Evolutionary conservation across 2,888 invertebrate species (phyloP).

Genomic region (Petrophora chlorosata): DNA sequence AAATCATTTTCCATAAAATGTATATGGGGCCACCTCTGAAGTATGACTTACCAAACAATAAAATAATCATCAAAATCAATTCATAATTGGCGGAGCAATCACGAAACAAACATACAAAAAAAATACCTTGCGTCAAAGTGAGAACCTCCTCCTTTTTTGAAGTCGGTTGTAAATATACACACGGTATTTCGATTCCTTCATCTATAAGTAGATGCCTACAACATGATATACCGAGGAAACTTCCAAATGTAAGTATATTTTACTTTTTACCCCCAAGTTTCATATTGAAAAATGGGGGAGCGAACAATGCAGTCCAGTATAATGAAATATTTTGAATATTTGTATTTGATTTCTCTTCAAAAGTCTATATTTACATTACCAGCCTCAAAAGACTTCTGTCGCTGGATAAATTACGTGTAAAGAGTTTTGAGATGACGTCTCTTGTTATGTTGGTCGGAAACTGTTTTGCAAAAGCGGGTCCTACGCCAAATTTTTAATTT

Average conservation of each 20-base stretch:
- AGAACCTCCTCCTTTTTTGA: too few species aligned
- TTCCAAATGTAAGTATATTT: constrained; percentile 5
- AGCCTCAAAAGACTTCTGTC: constrained; percentile 40
- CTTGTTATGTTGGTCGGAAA: constrained; percentile 42
- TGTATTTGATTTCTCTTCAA: constrained; percentile 67
- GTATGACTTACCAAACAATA: too few species aligned
- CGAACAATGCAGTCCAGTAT: constrained; percentile 57
- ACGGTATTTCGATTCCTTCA: too few species aligned
- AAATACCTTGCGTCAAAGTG: too few species aligned
- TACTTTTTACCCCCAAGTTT: constrained; percentile 40
- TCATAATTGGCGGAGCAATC: too few species aligned
- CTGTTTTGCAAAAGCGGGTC: constrained; percentile 21
- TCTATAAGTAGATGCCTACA: too few species aligned
- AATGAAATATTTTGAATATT: constrained; percentile 80
- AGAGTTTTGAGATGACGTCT: constrained; percentile 17
- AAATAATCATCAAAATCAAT: too few species aligned
- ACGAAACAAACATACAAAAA: too few species aligned
- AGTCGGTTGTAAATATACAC: too few species aligned
- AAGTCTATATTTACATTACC: constrained; percentile 49
- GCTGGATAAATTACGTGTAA: constrained; percentile 5
- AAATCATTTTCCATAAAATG: too few species aligned
- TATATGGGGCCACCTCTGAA: too few species aligned
- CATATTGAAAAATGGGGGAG: constrained; percentile 56
- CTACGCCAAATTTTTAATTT: constrained; percentile 36
- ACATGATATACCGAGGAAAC: background rate